A percentile compares a stretch with the other conserved stretches of the same genome.
Evolutionary conservation across 2,113 vertebrate species (phyloP).

Genomic region (Irena cyanogastra): DNA sequence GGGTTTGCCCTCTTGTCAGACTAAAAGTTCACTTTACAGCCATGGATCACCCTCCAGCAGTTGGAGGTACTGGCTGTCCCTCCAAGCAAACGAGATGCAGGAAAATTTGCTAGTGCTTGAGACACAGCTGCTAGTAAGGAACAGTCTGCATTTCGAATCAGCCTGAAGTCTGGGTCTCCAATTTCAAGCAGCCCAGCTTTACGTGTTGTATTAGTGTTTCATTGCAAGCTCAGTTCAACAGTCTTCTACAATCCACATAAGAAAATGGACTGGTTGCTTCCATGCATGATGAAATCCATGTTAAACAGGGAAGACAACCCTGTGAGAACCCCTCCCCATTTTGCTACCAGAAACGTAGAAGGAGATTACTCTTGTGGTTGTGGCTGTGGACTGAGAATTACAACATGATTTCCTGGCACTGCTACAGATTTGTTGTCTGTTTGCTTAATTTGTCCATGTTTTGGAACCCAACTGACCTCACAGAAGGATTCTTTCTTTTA

Average conservation of each 20-base stretch:
- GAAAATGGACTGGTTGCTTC: not conserved
- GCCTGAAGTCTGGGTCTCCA: not conserved
- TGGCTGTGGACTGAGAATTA: conserved; percentile 4
- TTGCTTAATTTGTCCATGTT: conserved; percentile 26
- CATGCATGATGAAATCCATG: not conserved
- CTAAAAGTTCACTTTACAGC: not conserved
- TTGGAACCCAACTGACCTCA: conserved; percentile 21
- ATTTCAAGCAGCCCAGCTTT: not conserved
- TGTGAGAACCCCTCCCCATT: not conserved
- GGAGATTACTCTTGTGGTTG: conserved; percentile 15
- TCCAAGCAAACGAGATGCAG: not conserved
- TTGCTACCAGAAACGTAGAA: conserved; percentile 8
- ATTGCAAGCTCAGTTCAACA: not conserved
- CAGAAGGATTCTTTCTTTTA: conserved; percentile 25
- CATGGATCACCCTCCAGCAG: not conserved
- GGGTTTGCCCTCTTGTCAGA: not conserved
- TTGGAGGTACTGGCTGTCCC: not conserved
- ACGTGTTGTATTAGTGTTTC: not conserved
- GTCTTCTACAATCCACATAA: not conserved
- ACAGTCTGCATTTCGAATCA: not conserved
- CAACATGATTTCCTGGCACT: conserved; percentile 43
- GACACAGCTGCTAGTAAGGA: not conserved
- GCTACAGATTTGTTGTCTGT: conserved; percentile 26
- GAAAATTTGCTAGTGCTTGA: not conserved
- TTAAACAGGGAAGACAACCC: not conserved